phyloP scores from a whole-genome alignment of 1,140 invertebrate species.

The Phymastichus coffea region DNA sequence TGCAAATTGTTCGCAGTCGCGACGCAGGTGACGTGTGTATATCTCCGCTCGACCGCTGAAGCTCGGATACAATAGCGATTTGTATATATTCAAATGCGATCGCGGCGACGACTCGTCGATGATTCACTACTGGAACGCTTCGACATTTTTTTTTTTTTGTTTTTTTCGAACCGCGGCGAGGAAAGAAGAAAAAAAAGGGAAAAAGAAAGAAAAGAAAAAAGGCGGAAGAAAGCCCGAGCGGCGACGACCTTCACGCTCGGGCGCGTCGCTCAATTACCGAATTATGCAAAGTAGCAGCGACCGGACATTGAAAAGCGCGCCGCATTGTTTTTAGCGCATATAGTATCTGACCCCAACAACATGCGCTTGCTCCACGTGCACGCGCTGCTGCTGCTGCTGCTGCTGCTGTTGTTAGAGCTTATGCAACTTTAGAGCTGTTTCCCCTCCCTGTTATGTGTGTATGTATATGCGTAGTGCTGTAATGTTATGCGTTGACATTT shows the following conservation, averaged over 20 bases:
- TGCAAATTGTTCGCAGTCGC: conserved; percentile 6
- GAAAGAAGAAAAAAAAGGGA: too few species aligned
- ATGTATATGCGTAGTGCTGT: too few species aligned
- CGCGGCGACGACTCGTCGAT: not conserved
- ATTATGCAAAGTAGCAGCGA: conserved; percentile 4
- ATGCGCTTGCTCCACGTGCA: not conserved
- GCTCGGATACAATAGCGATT: conserved; percentile 36
- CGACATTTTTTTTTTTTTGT: not conserved
- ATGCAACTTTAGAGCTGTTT: too few species aligned
- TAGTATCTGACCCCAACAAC: not conserved
- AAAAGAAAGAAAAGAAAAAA: not conserved
- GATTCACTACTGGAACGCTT: not conserved
- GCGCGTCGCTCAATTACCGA: not conserved
- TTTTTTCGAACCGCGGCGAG: not conserved
- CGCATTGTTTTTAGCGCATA: not conserved
- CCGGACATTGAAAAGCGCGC: not conserved
- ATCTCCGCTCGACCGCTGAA: conserved; percentile 31
- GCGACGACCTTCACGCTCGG: too few species aligned
- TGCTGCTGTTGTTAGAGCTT: not conserved
- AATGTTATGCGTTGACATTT: too few species aligned
- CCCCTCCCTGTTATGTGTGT: too few species aligned
- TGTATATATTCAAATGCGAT: conserved; percentile 34
- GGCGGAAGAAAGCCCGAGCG: not conserved
- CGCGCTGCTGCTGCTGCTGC: not conserved
- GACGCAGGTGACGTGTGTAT: conserved; percentile 20